A percentile compares a stretch with the other conserved stretches of the same genome.
Conservation (phyloP, 2,888 invertebrate genomes). For the Lochmaea crataegi region DNA sequence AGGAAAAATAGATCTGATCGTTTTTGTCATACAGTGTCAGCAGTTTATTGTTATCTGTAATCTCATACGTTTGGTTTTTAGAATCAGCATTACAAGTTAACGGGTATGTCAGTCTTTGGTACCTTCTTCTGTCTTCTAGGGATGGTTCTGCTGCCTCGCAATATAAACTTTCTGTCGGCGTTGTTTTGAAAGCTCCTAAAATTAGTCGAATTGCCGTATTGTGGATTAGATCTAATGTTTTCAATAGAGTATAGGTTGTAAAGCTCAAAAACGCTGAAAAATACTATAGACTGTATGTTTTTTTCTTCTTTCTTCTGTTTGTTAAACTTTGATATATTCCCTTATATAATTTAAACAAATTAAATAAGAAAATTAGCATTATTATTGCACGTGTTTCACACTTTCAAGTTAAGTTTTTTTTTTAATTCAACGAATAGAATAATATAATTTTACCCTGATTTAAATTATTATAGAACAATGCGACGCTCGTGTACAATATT, state of each 20-base stretch:
- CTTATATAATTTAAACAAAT: slow-evolving; percentile 2
- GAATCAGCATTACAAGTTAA: no score
- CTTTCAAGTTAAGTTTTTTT: slow-evolving; percentile 36
- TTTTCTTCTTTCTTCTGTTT: no score
- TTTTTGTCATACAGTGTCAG: not conserved
- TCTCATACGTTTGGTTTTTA: no score
- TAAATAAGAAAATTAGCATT: slow-evolving; percentile 16
- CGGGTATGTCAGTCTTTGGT: not conserved
- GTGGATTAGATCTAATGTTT: no score
- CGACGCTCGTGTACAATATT: slow-evolving; percentile 45
- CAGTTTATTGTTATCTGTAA: no score
- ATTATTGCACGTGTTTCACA: slow-evolving; percentile 21
- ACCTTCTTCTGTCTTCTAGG: not conserved
- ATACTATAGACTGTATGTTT: no score
- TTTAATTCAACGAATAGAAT: slow-evolving; percentile 53
- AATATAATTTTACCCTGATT: slow-evolving; percentile 62
- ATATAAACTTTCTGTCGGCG: slow-evolving; percentile 4
- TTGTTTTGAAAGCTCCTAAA: no score
- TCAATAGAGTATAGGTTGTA: no score
- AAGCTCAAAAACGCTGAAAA: no score
- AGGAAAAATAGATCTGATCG: not conserved
- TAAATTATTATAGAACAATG: slow-evolving; percentile 61
- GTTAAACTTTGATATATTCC: slow-evolving; percentile 5
- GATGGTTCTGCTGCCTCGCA: not conserved
- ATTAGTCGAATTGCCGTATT: no score